phyloP scores from a whole-genome alignment of 2,888 invertebrate species.

The Aricia artaxerxes region DNA sequence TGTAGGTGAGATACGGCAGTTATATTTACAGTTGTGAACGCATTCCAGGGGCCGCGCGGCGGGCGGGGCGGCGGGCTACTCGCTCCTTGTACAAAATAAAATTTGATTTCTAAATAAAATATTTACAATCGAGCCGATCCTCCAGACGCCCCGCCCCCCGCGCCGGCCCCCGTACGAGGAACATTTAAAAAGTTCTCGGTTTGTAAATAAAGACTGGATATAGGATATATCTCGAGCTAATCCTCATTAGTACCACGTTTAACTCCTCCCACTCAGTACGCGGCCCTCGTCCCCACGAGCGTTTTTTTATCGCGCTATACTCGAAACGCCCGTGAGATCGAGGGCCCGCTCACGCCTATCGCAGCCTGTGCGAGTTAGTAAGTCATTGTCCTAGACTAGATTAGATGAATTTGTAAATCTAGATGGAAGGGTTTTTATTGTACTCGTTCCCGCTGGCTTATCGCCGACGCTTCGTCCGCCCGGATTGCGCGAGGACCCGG shows the following conservation, averaged over 20 bases:
- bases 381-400: slow-evolving; percentile 11
- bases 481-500: not conserved
- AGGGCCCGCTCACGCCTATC: not conserved
- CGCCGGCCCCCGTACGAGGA: slow-evolving; percentile 12
- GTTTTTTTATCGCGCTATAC: too few relatives aligned
- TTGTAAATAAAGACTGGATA: slow-evolving; percentile 30
- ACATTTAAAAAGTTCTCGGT: slow-evolving; percentile 31
- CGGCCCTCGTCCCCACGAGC: not conserved
- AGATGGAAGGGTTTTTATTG: not conserved
- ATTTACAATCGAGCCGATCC: not conserved
- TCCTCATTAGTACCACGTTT: slow-evolving; percentile 6
- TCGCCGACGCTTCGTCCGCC: not conserved
- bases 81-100: not conserved
- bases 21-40: slow-evolving; percentile 47
- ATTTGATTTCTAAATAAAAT: slow-evolving; percentile 10
- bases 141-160: not conserved
- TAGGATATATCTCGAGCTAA: slow-evolving; percentile 22
- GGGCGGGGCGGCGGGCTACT: slow-evolving; percentile 37
- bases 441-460: not conserved
- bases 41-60: slow-evolving; percentile 53
- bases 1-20: slow-evolving; percentile 50
- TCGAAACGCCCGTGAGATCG: not conserved
- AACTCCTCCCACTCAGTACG: not conserved
- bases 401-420: slow-evolving; percentile 16
- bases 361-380: not conserved